Evolutionary conservation across 2,888 invertebrate species (phyloP), one percentile per base, ranked within the genome.

Genomic region (Drosophila leonis): DNA sequence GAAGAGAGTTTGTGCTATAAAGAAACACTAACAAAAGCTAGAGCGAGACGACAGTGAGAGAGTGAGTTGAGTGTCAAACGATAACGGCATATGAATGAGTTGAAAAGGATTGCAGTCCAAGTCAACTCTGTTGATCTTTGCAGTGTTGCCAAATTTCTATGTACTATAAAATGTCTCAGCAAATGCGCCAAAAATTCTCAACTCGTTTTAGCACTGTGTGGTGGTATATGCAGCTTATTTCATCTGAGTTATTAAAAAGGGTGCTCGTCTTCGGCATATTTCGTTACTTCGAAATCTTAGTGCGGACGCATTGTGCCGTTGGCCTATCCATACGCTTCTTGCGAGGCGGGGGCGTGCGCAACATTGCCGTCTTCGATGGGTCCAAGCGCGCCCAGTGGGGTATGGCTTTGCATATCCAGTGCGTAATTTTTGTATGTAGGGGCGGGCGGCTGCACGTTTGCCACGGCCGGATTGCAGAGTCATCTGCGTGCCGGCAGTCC

Each of bases 331-430:
- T 65, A 66, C 78, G 64, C 78, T 39, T 15, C 35, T 57, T 1
- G 27, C 12, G 65, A 24, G 10, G 83, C 49, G 78, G 82, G 70
- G 75, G 79, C 61, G 77, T 39, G 80, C 77, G 75, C 24, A 54
- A 1, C 3, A 77, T 77, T 80, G 80, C 77, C 77, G 70, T 64
- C 66, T 64, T 81, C 33, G 67, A 66, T 59, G 86, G 57, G 71
- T 61, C 24, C 27, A 5, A 65, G 55, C 74, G 80, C 37, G 72
- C 89, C 74, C 91, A 90, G 92, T 92, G 92, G 92, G 92, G 92
- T 92, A 92, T 92, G 92, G 92, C 91, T 92, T 92, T 92, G 91
- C 92, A 92, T 92, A 92, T 92, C 92, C 92, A 92, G 92, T 90
- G 85, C 91, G 67, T 89, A 91, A 92, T 92, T 92, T 92, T 92